Evolutionary conservation across 2,113 vertebrate genomes (phyloP), one percentile per base, ranked within the genome.

Genomic region (Centropus unirufus): DNA sequence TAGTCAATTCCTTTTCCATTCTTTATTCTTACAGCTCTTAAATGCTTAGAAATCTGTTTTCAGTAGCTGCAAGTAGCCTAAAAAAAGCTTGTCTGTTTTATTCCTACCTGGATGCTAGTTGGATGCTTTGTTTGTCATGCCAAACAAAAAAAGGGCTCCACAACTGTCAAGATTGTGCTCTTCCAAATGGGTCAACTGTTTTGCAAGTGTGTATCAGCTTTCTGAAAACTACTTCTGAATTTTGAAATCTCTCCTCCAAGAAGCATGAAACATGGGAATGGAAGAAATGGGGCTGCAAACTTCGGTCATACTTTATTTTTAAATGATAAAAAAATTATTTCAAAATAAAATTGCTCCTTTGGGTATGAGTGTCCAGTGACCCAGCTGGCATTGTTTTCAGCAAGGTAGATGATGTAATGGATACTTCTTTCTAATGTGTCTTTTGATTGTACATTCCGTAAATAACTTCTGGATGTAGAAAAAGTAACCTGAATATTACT

Each of bases 81-180:
- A 62, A 94, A 95, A 95, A 83, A 34, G 14, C 76, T 63, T 64
- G 9, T 69, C 19, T 81, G 32, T 30, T 73, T 90, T 81, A 51
- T 93, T 95, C 73, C 81, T 93, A 95, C 86, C 89, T 93, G 36
- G 21, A 40, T 86, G 36, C n/a, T 83, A 57, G 61, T 29, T 86
- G 34, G 18, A 24, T 67, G 64, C 47, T 93, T 39, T 74, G 27
- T 78, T 93, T 92, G 39, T 87, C 49, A 32, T 72, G 49, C 44
- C 73, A 86, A 52, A 55, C 57, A 30, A 17, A 54, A 20, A 66
- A 90, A 93, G 17, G n/a, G 22, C 68, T 92, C 18, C 32, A 27
- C 70, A 86, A 83, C 74, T 10, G 49, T 67, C 39, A 78, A 52
- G 75, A 83, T 40, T 47, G 42, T 44, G 15, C 59, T 86, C 92